Evolutionary conservation across 2,797 vertebrate genomes (phyloP).

Genomic region (Aeoliscus strigatus): DNA sequence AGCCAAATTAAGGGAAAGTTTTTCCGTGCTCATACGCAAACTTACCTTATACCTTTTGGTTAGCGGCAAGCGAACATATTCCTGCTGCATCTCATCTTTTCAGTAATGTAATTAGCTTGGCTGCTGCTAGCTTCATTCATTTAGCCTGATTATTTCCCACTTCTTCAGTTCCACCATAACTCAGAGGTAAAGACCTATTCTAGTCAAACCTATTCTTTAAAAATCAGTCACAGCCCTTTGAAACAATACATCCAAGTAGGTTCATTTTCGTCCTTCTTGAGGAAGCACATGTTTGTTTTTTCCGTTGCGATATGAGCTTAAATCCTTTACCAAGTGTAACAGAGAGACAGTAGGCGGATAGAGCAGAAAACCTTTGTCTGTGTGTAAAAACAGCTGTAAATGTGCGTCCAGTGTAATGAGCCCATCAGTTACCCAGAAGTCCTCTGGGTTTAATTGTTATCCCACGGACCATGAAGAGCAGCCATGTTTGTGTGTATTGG

Average conservation of each 20-base stretch:
- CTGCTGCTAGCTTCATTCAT: background rate
- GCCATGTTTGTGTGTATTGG: constrained; percentile 16
- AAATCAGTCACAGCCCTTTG: too few species aligned
- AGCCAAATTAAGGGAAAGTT: too few species aligned
- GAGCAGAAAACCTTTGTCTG: constrained; percentile 2
- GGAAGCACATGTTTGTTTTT: too few species aligned
- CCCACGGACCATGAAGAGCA: constrained; percentile 6
- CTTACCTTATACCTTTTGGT: background rate
- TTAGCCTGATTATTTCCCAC: background rate
- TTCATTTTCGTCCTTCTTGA: too few species aligned
- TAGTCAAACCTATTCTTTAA: too few species aligned
- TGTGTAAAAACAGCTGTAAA: constrained; percentile 6
- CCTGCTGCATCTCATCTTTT: too few species aligned
- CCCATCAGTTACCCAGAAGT: constrained; percentile 18
- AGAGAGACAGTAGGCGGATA: background rate
- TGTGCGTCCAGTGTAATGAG: constrained; percentile 18
- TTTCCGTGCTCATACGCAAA: background rate
- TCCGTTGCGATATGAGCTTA: too few species aligned
- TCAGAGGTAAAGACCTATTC: too few species aligned
- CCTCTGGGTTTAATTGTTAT: constrained; percentile 24
- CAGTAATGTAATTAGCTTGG: too few species aligned
- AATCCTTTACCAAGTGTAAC: constrained; percentile 5
- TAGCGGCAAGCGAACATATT: too few species aligned
- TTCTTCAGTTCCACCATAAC: too few species aligned
- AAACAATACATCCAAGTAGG: too few species aligned